Conservation (phyloP, 2,113 vertebrate genomes). For the Pitta sordida region DNA sequence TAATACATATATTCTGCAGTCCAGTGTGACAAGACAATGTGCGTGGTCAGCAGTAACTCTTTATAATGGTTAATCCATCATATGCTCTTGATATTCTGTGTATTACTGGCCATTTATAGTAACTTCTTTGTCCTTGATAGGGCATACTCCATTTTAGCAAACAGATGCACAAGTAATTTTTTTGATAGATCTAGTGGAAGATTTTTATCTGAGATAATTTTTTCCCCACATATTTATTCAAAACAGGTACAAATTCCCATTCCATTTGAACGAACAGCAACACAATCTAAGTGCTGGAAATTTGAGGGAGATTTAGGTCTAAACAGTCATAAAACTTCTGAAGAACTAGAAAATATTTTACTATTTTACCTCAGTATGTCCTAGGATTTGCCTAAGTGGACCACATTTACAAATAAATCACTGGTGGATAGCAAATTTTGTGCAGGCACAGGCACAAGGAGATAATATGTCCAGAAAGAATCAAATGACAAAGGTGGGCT, state of each 20-base stretch:
- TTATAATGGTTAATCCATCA: background rate
- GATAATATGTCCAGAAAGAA: background rate
- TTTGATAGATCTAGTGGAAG: background rate
- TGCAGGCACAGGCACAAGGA: background rate
- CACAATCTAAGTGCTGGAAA: background rate
- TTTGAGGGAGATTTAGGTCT: background rate
- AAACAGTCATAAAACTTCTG: background rate
- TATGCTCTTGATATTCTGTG: slow-evolving; percentile 1
- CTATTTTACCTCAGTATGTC: background rate
- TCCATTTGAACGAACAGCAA: background rate
- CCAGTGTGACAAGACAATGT: background rate
- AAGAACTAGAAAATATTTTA: background rate
- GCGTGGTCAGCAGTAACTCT: background rate
- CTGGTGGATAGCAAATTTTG: background rate
- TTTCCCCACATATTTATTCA: background rate
- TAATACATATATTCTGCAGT: background rate
- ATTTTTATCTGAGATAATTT: background rate
- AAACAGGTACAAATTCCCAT: background rate
- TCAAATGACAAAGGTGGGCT: background rate
- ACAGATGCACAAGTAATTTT: background rate
- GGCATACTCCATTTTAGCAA: background rate
- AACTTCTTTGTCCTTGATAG: background rate
- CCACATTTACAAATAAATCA: background rate
- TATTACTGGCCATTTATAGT: background rate
- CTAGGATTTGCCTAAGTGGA: background rate